Evolutionary conservation across 53 echinoderm and acorn worm species (phyloP).

Genomic region (Antedon mediterranea): DNA sequence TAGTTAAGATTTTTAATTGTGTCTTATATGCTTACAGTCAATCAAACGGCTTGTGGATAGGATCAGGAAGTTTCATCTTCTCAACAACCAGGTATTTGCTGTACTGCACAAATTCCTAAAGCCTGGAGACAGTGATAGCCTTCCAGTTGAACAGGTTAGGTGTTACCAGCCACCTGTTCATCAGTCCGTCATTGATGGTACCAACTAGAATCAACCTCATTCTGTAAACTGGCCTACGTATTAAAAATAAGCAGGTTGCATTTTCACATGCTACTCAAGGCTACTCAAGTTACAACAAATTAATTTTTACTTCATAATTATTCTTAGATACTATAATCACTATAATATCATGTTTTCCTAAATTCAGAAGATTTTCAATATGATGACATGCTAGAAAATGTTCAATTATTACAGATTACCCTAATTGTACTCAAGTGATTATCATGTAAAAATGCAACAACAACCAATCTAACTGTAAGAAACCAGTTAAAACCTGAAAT

Average conservation of each 20-base stretch:
- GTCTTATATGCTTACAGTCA: slow-evolving; percentile 33
- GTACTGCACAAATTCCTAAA: slow-evolving; percentile 82
- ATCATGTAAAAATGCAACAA: too few species aligned
- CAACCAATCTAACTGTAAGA: neutral
- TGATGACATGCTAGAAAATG: too few species aligned
- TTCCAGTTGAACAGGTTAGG: slow-evolving; percentile 76
- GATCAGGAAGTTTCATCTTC: slow-evolving; percentile 82
- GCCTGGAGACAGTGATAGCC: slow-evolving; percentile 58
- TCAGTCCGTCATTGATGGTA: slow-evolving; percentile 72
- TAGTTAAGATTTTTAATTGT: too few species aligned
- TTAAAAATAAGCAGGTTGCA: neutral
- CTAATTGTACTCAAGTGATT: too few species aligned
- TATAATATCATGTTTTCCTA: too few species aligned
- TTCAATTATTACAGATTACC: too few species aligned
- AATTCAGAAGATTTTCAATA: too few species aligned
- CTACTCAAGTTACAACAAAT: too few species aligned
- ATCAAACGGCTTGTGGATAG: slow-evolving; percentile 78
- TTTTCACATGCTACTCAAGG: too few species aligned
- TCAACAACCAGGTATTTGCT: slow-evolving; percentile 88
- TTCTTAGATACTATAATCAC: too few species aligned
- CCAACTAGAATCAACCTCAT: neutral
- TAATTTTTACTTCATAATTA: too few species aligned
- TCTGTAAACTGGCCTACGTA: neutral
- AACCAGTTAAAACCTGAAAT: neutral
- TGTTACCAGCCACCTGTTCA: slow-evolving; percentile 97